Evolutionary conservation across 2,888 invertebrate genomes (phyloP).

Genomic region (Acleris laterana): DNA sequence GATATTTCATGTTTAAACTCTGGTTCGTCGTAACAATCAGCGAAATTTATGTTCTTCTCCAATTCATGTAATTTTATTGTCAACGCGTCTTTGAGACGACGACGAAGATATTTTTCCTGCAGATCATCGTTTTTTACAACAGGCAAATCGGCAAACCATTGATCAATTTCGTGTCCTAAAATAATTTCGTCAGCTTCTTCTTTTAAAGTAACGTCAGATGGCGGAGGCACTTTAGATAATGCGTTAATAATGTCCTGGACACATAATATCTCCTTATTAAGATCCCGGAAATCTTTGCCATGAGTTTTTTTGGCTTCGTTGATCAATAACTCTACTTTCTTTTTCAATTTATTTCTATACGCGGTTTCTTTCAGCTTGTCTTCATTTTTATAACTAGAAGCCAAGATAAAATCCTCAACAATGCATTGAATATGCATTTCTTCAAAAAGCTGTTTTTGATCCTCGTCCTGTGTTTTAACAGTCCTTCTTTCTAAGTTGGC

Average conservation of each 20-base stretch:
- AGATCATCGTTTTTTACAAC: conserved; percentile 44
- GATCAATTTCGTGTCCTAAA: conserved; percentile 60
- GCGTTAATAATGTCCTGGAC: conserved; percentile 53
- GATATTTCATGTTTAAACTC: conserved; percentile 53
- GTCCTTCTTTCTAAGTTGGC: conserved; percentile 47
- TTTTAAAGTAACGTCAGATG: conserved; percentile 52
- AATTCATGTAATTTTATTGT: conserved; percentile 58
- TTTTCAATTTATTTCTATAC: conserved; percentile 57
- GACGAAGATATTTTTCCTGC: conserved; percentile 47
- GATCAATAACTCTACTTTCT: conserved; percentile 51
- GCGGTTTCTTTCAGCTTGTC: conserved; percentile 55
- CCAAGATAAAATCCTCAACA: conserved; percentile 60
- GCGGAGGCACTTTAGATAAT: conserved; percentile 60
- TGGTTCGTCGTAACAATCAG: conserved; percentile 42
- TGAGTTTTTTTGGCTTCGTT: conserved; percentile 52
- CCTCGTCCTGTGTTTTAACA: conserved; percentile 39
- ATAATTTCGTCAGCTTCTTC: conserved; percentile 64
- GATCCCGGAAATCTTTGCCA: conserved; percentile 47
- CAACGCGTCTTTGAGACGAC: conserved; percentile 53
- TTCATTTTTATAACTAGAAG: conserved; percentile 51
- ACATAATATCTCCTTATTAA: conserved; percentile 48
- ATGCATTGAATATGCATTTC: conserved; percentile 55
- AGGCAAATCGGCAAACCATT: conserved; percentile 66
- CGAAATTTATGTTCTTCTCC: conserved; percentile 43
- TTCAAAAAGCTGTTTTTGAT: conserved; percentile 48